A percentile compares a stretch with the other conserved stretches of the same genome.
Evolutionary conservation across 2,113 vertebrate species (phyloP).

Genomic region (Ammodramus savannarum): DNA sequence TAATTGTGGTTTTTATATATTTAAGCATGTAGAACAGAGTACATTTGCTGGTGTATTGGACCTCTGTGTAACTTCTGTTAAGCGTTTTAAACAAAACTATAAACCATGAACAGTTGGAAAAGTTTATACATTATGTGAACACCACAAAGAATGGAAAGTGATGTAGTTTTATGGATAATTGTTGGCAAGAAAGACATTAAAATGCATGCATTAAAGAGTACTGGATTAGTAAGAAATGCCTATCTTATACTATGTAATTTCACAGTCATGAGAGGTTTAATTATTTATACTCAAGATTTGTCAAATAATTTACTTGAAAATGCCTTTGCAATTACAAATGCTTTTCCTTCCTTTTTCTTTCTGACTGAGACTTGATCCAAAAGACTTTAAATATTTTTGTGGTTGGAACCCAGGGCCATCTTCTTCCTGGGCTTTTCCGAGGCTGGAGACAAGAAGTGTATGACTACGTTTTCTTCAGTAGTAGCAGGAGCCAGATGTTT

Average conservation of each 20-base stretch:
- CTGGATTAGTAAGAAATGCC: not conserved
- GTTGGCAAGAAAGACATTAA: not conserved
- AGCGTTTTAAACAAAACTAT: not conserved
- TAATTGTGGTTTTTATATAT: not conserved
- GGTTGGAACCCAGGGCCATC: not conserved
- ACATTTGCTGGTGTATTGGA: not conserved
- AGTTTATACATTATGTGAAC: not conserved
- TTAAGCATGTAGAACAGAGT: not conserved
- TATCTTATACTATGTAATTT: not conserved
- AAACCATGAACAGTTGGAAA: not conserved
- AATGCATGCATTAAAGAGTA: not conserved
- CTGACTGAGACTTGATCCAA: not conserved
- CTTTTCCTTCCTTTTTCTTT: not conserved
- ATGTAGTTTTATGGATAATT: not conserved
- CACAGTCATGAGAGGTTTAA: not conserved
- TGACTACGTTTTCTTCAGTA: not conserved
- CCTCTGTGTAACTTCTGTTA: not conserved
- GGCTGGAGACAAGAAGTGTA: not conserved
- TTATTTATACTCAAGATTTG: not conserved
- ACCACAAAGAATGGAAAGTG: not conserved
- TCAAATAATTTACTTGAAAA: not conserved
- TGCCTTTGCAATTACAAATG: not conserved
- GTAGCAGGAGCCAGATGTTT: not conserved
- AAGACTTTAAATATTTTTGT: not conserved
- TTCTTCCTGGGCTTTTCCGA: slow-evolving; percentile 23